phyloP scores from a whole-genome alignment of 1,140 invertebrate species.

The Cheumatopsyche charites region DNA sequence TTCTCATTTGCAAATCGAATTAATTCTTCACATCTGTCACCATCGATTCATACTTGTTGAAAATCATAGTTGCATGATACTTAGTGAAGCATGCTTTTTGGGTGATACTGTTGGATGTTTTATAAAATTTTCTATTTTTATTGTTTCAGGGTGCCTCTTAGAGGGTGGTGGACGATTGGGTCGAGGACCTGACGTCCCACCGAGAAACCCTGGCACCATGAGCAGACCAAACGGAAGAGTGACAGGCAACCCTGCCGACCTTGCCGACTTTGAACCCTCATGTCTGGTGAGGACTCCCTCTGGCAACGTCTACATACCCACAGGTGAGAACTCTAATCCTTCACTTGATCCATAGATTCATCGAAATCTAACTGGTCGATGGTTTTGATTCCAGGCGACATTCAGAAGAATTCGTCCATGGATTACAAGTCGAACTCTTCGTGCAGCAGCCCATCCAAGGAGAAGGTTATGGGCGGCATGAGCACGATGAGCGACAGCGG shows the following conservation, averaged over 20 bases:
- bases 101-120: neutral
- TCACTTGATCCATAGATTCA: no score
- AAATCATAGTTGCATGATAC: no score
- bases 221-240: conserved; percentile 84
- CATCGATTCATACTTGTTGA: no score
- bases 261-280: conserved; percentile 86
- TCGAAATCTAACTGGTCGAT: no score
- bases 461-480: conserved; percentile 65
- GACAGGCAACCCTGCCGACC: conserved; percentile 76
- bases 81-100: no score
- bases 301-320: conserved; percentile 91
- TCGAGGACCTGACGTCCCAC: conserved; percentile 78
- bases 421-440: conserved; percentile 87
- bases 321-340: conserved; percentile 66
- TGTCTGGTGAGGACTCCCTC: conserved; percentile 88
- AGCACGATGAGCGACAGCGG: conserved; percentile 62
- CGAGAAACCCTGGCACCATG: conserved; percentile 83
- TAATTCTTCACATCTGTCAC: no score
- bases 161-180: conserved; percentile 71
- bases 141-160: conserved; percentile 80
- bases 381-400: conserved; percentile 68
- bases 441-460: conserved; percentile 76
- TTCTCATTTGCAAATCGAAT: no score
- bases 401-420: conserved; percentile 85
- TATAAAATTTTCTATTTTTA: conserved; percentile 47